Percentiles rank a stretch among this genome's conserved stretches.
Conservation (phyloP, 2,888 invertebrate species). For the Pheosia tremula region DNA sequence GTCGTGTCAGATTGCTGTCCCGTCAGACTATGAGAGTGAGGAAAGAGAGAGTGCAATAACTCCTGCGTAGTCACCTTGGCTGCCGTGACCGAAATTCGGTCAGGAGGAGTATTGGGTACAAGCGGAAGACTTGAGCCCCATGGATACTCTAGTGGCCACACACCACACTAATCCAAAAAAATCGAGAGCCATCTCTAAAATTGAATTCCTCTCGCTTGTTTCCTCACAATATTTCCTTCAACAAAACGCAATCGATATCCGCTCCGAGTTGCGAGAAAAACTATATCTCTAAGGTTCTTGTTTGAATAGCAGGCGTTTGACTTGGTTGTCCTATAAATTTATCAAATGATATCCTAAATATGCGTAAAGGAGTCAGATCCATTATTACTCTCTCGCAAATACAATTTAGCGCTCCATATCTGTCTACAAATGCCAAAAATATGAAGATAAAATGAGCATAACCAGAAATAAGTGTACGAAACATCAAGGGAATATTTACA, state of each 20-base stretch:
- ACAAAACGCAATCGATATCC: neutral
- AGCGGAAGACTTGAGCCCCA: no score
- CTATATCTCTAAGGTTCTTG: neutral
- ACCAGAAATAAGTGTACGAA: conserved; percentile 11
- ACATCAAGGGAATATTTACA: neutral
- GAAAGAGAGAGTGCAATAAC: no score
- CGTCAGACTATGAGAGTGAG: no score
- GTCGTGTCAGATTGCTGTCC: no score
- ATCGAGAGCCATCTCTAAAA: neutral
- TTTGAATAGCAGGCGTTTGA: conserved; percentile 1
- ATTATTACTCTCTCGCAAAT: conserved; percentile 1
- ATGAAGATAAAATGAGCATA: conserved; percentile 19
- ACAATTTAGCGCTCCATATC: conserved; percentile 1
- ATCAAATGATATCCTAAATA: neutral
- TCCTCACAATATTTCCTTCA: neutral
- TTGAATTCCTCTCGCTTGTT: neutral
- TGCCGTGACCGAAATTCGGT: no score
- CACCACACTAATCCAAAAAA: neutral
- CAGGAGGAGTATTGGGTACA: no score
- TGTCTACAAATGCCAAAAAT: neutral
- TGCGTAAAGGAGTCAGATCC: conserved; percentile 1
- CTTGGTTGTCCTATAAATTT: neutral
- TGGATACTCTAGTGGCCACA: no score
- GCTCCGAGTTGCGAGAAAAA: neutral
- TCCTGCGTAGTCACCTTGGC: no score